Evolutionary conservation across 2,113 vertebrate genomes (phyloP).

Genomic region (Engystomops pustulosus): DNA sequence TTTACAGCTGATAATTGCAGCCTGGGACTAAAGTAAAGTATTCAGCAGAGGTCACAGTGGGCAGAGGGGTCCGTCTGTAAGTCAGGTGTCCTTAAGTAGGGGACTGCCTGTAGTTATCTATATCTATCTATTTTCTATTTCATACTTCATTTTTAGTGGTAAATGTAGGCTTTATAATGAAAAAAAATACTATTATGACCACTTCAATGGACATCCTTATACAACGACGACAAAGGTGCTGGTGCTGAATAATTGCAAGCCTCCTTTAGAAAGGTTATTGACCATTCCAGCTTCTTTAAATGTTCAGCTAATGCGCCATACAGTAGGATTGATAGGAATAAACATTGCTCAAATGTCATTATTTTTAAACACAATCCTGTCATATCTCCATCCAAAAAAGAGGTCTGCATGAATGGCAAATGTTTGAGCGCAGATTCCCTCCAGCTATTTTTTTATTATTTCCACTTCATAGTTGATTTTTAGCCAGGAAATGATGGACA

Average conservation of each 20-base stretch:
- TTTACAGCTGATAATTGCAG: no score
- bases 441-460: conserved; percentile 3
- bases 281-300: neutral
- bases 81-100: no score
- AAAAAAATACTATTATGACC: neutral
- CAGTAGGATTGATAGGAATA: neutral
- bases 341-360: neutral
- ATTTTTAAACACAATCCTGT: conserved; percentile 20
- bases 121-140: neutral
- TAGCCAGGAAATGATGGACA: conserved; percentile 29
- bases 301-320: conserved; percentile 4
- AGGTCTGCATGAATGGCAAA: conserved; percentile 23
- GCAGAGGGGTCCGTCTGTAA: no score
- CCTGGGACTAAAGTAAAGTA: no score
- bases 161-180: neutral
- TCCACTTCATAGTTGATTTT: conserved; percentile 12
- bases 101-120: no score
- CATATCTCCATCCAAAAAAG: conserved; percentile 27
- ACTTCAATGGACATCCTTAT: neutral
- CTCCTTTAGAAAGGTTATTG: conserved; percentile 14
- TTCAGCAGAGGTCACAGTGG: no score
- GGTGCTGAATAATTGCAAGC: conserved; percentile 34
- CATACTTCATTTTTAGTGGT: neutral
- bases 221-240: neutral
- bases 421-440: neutral